Evolutionary conservation across 2,888 invertebrate species (phyloP).

Genomic region (Limnephilus rhombicus): DNA sequence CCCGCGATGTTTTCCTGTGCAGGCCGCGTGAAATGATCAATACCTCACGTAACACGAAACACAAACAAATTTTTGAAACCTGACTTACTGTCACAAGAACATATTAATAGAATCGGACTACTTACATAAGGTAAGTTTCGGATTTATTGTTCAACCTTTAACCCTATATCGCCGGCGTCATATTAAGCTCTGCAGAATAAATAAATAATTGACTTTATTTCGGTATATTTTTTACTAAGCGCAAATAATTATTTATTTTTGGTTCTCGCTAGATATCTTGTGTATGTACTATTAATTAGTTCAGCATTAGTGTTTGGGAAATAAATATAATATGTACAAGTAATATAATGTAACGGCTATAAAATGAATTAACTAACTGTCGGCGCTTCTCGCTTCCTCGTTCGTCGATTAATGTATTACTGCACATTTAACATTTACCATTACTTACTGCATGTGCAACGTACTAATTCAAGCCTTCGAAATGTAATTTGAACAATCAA

Average conservation of each 20-base stretch:
- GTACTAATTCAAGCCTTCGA: neutral
- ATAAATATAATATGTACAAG: neutral
- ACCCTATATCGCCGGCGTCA: neutral
- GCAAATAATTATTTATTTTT: neutral
- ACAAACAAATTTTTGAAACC: conserved; percentile 11
- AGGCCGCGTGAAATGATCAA: neutral
- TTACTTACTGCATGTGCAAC: neutral
- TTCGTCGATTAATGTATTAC: neutral
- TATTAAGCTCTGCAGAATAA: neutral
- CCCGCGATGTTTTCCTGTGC: neutral
- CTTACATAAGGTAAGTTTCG: conserved; percentile 51
- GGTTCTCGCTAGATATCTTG: neutral
- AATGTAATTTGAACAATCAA: too few species aligned
- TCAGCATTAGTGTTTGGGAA: neutral
- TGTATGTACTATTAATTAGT: neutral
- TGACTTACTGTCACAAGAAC: conserved; percentile 38
- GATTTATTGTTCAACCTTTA: conserved; percentile 6
- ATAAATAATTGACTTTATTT: neutral
- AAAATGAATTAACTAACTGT: neutral
- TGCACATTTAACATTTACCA: neutral
- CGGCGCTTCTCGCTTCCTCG: neutral
- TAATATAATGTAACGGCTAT: too few species aligned
- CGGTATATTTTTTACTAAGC: neutral
- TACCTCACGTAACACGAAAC: neutral
- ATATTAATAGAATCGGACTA: conserved; percentile 53